These are phyloP conservation scores for Steatocranus sp. DNA, from an alignment of 2,797 vertebrate species.

Conservation along the genomic window DNA sequence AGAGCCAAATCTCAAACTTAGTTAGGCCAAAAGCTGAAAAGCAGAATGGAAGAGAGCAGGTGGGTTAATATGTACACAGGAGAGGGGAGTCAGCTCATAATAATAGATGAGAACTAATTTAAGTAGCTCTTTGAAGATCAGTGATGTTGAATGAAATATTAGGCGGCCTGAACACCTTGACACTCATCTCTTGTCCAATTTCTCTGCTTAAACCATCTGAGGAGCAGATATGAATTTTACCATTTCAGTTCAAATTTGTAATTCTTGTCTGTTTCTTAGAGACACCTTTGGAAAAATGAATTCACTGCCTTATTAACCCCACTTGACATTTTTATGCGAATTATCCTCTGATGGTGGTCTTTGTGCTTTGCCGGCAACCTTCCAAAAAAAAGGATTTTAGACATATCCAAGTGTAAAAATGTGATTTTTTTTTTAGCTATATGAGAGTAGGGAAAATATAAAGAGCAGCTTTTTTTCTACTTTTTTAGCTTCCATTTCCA, in stretches of 20 bases:
- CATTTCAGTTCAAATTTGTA: background rate
- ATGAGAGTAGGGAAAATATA: background rate
- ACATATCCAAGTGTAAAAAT: background rate
- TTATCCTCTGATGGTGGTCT: background rate
- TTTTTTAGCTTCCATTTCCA: background rate
- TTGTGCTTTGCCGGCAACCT: background rate
- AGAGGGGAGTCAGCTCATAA: background rate
- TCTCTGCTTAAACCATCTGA: background rate
- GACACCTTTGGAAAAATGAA: background rate
- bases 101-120: constrained; percentile 21
- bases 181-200: background rate
- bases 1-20: background rate
- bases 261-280: background rate
- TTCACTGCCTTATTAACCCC: background rate
- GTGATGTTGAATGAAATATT: constrained; percentile 6
- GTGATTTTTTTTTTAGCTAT: background rate
- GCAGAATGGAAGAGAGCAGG: background rate
- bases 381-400: background rate
- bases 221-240: background rate
- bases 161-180: background rate
- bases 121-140: background rate
- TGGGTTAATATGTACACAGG: background rate
- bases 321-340: background rate
- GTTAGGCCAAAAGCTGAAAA: background rate
- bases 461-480: background rate